Conservation (phyloP, 2,888 invertebrate genomes). For the Platycnemis pennipes region DNA sequence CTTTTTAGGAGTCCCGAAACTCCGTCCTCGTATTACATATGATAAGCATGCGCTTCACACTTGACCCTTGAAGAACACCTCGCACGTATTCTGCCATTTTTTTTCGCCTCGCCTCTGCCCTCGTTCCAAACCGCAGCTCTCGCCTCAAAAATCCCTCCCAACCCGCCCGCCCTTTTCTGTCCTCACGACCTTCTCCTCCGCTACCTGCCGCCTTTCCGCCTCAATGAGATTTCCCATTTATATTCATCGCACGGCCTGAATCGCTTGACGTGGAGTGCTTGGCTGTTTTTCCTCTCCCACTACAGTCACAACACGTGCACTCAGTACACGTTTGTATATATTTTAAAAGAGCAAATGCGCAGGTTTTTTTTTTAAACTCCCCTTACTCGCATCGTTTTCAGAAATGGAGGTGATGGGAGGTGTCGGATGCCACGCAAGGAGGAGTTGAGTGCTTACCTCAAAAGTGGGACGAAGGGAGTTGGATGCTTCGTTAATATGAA, state of each 20-base stretch:
- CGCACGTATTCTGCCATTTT: background rate
- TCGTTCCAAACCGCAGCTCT: background rate
- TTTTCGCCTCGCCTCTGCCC: background rate
- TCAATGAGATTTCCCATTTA: constrained; percentile 49
- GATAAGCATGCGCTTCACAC: constrained; percentile 8
- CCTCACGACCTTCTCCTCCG: background rate
- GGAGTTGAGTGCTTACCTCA: background rate
- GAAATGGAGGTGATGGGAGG: background rate
- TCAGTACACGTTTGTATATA: background rate
- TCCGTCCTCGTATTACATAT: background rate
- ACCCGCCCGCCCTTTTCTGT: background rate
- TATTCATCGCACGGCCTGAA: constrained; percentile 46
- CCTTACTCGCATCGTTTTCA: background rate
- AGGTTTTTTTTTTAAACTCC: background rate
- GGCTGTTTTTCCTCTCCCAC: background rate
- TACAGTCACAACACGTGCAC: background rate
- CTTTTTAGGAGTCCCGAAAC: background rate
- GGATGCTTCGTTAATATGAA: background rate
- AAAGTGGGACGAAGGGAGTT: background rate
- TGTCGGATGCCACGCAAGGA: background rate
- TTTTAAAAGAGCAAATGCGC: background rate
- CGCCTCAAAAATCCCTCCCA: constrained; percentile 8
- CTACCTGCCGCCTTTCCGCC: background rate
- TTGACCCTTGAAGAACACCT: background rate
- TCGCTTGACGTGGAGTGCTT: background rate